Percentiles rank a stretch among this genome's conserved stretches.
Conservation (phyloP, 2,797 vertebrate species). For the Caiman crocodilus region DNA sequence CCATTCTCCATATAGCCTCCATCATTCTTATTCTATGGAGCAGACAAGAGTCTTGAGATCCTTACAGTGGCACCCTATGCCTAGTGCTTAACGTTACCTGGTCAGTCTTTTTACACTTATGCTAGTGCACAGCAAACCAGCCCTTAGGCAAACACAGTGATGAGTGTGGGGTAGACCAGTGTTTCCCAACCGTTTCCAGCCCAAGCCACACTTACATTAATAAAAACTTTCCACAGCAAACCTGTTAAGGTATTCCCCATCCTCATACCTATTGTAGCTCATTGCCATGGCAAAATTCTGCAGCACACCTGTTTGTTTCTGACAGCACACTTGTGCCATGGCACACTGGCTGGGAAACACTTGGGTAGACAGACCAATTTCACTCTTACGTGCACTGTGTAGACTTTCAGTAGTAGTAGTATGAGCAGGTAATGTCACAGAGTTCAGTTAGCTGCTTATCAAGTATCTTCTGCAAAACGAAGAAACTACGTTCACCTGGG, state of each 20-base stretch:
- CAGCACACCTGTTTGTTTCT: no score
- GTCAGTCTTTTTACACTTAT: not conserved
- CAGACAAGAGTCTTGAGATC: not conserved
- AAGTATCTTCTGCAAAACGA: no score
- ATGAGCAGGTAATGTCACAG: not conserved
- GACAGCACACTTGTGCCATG: no score
- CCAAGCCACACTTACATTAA: no score
- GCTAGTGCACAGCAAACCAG: conserved; percentile 2
- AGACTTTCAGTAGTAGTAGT: not conserved
- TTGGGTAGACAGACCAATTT: no score
- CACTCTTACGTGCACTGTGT: not conserved
- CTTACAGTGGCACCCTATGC: not conserved
- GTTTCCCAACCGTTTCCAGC: not conserved
- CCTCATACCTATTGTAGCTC: no score
- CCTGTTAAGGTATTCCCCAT: no score
- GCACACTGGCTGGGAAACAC: no score
- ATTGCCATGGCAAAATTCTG: no score
- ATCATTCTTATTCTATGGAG: not conserved
- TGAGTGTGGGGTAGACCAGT: not conserved
- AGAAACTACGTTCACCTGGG: not conserved
- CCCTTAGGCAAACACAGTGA: not conserved
- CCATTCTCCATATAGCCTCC: not conserved
- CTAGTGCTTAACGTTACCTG: not conserved
- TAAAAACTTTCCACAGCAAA: no score
- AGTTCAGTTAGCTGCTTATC: not conserved